Evolutionary conservation across 1,140 invertebrate genomes (phyloP).

Genomic region (Drosophila neocordata): DNA sequence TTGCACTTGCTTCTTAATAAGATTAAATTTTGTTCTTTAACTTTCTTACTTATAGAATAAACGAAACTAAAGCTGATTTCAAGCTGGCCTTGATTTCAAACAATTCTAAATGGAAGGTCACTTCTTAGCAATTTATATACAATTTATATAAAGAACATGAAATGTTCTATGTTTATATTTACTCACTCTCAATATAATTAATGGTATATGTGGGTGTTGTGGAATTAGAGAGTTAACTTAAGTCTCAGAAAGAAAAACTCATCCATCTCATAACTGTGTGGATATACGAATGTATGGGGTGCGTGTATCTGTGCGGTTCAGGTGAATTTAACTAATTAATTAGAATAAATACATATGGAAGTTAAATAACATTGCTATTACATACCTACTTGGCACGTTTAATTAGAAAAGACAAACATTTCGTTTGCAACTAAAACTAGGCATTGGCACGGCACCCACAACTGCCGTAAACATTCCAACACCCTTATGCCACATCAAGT

Average conservation of each 20-base stretch:
- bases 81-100: too few relatives aligned
- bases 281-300: background rate
- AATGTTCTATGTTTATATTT: too few relatives aligned
- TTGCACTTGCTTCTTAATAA: too few relatives aligned
- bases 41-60: too few relatives aligned
- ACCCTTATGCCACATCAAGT: background rate
- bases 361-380: constrained; percentile 8
- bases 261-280: background rate
- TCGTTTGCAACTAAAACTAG: constrained; percentile 5
- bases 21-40: too few relatives aligned
- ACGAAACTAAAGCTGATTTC: too few relatives aligned
- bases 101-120: too few relatives aligned
- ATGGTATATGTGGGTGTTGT: background rate
- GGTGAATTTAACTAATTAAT: constrained; percentile 44
- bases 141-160: too few relatives aligned
- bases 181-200: background rate
- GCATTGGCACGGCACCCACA: background rate
- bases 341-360: constrained; percentile 37
- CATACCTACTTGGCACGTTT: constrained; percentile 15
- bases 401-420: constrained; percentile 34
- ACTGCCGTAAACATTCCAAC: background rate
- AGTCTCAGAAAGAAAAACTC: background rate
- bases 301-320: constrained; percentile 4
- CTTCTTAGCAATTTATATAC: too few relatives aligned
- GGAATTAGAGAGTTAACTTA: background rate